Evolutionary conservation across 2,888 invertebrate species (phyloP), one percentile per base, ranked within the genome.

Genomic region (Oxytorus armatus): DNA sequence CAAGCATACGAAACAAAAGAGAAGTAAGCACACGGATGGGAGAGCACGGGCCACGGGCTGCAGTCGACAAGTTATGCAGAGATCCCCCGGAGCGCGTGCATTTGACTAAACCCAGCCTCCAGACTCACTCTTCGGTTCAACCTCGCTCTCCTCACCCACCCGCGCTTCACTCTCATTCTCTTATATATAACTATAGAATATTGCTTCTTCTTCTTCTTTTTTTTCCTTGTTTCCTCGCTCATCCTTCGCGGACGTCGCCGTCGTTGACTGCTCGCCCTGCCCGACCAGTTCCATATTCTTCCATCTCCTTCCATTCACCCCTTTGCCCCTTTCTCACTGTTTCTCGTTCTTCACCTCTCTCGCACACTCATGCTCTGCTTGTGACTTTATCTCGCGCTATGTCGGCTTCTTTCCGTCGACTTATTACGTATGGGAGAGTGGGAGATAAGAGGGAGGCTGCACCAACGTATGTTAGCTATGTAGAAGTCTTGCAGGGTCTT

Each of bases 1-100:
- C 79, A 82, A 86, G 87, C 84, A 85, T 85, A 86, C 83, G 84
- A 86, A 87, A 88, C 86, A 88, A 89, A 89, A 87, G 86, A 87
- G 85, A 82, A 84, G 82, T 85, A 69, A 70, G 73, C 51, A 44
- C 73, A 78, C 36, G 74, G 69, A 49, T 39, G 29, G 42, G 51
- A 73, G 53, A 61, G 53, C 49, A 39, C 66, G n/a, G n/a, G n/a
- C n/a, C n/a, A 61, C 57, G 86, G 85, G 87, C 87, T 87, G 87
- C 86, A 86, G 87, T 87, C 87, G 87, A 88, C 88, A 86, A 88
- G 89, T 89, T 89, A 89, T 89, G 89, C 88, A 86, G 87, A 88
- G 87, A 73, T 53, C 63, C 74, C 69, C 74, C 63, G 74, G 79
- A 74, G 79, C 79, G 69, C 74, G 87, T 89, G 88, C 89, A 89